Evolutionary conservation across 2,113 vertebrate genomes (phyloP).

Genomic region (Centropus bengalensis): DNA sequence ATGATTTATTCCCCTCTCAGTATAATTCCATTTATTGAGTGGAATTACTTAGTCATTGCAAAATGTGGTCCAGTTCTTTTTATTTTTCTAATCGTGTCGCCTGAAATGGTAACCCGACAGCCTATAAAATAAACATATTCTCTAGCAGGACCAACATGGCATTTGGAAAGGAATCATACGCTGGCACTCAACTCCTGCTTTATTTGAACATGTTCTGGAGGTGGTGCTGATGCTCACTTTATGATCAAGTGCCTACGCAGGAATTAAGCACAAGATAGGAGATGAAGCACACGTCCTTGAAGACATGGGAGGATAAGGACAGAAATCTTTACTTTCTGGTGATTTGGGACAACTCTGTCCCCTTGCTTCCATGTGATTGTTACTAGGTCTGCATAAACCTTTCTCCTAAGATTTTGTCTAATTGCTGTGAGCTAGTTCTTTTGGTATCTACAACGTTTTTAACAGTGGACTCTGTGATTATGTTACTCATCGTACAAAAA

Average conservation of each 20-base stretch:
- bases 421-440: neutral
- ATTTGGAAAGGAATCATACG: constrained; percentile 27
- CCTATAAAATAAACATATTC: constrained; percentile 11
- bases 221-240: constrained; percentile 10
- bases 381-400: neutral
- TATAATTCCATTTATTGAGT: constrained; percentile 18
- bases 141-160: neutral
- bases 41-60: constrained; percentile 4
- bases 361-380: accelerated
- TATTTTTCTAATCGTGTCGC: neutral
- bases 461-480: neutral
- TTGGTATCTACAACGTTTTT: neutral
- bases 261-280: neutral
- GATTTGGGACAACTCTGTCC: neutral
- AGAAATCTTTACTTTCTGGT: neutral
- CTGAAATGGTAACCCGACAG: neutral
- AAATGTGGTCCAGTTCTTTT: neutral
- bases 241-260: neutral
- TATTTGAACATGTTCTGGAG: constrained; percentile 34
- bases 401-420: neutral
- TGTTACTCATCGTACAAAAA: neutral
- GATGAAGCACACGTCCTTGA: neutral
- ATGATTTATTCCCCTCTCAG: neutral
- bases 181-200: neutral
- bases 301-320: neutral